phyloP scores from a whole-genome alignment of 2,797 vertebrate genomes.

The Novumbra hubbsi region DNA sequence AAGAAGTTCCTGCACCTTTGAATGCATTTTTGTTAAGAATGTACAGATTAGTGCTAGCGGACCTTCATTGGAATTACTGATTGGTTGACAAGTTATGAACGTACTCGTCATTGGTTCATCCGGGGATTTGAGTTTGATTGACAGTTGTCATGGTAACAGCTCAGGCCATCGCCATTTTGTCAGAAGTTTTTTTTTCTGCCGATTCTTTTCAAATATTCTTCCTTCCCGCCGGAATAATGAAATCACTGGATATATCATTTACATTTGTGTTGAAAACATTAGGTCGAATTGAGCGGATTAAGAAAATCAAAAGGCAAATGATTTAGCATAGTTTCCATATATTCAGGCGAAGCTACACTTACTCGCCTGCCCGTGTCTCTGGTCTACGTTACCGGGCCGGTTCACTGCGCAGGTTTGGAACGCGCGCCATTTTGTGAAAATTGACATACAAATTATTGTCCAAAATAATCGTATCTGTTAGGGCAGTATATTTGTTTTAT shows the following conservation, averaged over 20 bases:
- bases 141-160: slow-evolving; percentile 83
- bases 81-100: slow-evolving; percentile 38
- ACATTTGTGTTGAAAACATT: slow-evolving; percentile 67
- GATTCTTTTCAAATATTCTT: slow-evolving; percentile 80
- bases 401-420: slow-evolving; percentile 96
- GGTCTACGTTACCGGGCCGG: slow-evolving; percentile 80
- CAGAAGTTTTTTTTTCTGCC: slow-evolving; percentile 73
- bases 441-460: slow-evolving; percentile 80
- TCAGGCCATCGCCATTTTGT: slow-evolving; percentile 85
- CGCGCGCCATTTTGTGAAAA: slow-evolving; percentile 99
- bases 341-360: slow-evolving; percentile 74
- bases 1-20: too few species aligned
- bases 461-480: slow-evolving; percentile 64
- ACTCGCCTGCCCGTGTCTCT: slow-evolving; percentile 76
- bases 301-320: slow-evolving; percentile 61
- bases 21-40: too few species aligned
- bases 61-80: neutral
- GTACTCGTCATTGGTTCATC: slow-evolving; percentile 77
- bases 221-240: slow-evolving; percentile 83
- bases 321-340: slow-evolving; percentile 63
- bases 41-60: too few species aligned
- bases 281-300: slow-evolving; percentile 63
- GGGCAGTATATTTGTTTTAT: slow-evolving; percentile 64
- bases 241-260: slow-evolving; percentile 71
- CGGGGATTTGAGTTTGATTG: slow-evolving; percentile 78